Evolutionary conservation across 2,797 vertebrate genomes (phyloP), one percentile per base, ranked within the genome.

Genomic region (Hippocampus kuda): DNA sequence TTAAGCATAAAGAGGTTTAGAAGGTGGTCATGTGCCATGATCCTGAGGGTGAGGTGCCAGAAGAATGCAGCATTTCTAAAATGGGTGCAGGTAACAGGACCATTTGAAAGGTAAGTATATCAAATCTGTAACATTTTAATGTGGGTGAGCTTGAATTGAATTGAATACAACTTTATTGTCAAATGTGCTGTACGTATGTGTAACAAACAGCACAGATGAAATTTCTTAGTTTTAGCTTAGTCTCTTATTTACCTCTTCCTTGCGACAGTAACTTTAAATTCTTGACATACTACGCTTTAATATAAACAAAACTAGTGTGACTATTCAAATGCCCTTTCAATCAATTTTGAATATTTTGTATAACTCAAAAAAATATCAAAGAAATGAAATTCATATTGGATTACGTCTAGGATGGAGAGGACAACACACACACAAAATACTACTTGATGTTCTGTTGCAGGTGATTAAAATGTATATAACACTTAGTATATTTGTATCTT

Each of bases 51-150:
- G 68, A 72, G 56, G 65, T 72, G n/a, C 26, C 59, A 51, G 48
- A 13, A 68, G 53, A 49, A 60, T 38, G 42, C 27, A 67, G 20
- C 48, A 46, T 8, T 61, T 57, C 51, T 68, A 64, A 73, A 30
- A 74, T 75, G 67, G 41, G 67, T 26, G 53, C 42, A 18, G 75
- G 76, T 83, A 77, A 81, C 62, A 15, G 41, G 10, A 49, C 11
- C 11, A 48, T 62, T 7, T 70, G 70, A 57, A 63, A 59, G 24
- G 20, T 59, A 13, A 69, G 16, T 24, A 42, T 42, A 18, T n/a
- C 18, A 20, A 15, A 48, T 48, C 5, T 61, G 30, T 34, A 44
- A 18, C 2, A 69, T 63, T 20, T 41, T 44, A 34, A 34, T 5
- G 12, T 48, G 42, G 18, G 34, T 30, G 18, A 8, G 5, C 16